Conservation (phyloP, 2,113 vertebrate species). For the Axis porcinus region DNA sequence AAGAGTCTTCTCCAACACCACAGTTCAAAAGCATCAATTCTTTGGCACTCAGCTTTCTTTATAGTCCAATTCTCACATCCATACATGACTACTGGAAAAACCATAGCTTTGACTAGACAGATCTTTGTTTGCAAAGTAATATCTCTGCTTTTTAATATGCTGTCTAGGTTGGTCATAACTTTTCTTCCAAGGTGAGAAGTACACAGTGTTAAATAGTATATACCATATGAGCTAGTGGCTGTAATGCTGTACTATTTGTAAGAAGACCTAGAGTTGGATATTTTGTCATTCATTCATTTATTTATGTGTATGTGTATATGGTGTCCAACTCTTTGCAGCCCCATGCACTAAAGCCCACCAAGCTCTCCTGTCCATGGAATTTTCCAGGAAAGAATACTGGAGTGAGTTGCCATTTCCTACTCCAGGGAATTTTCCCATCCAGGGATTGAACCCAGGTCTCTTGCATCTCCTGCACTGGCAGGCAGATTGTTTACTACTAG, state of each 20-base stretch:
- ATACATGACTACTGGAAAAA: neutral
- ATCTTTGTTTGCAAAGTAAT: neutral
- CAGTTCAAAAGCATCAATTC: neutral
- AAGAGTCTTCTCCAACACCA: neutral
- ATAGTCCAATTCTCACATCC: neutral
- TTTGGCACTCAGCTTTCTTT: neutral
- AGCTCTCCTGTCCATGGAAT: neutral
- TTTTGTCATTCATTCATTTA: neutral
- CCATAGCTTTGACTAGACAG: neutral
- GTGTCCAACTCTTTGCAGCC: neutral
- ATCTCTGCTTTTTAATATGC: neutral
- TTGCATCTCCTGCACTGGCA: neutral
- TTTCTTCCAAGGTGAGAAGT: neutral
- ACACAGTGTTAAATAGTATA: neutral
- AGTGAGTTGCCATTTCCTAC: neutral
- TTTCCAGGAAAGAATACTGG: neutral
- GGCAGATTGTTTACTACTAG: neutral
- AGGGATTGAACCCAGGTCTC: neutral
- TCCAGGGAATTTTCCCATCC: neutral
- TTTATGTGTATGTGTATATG: neutral
- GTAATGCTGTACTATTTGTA: neutral
- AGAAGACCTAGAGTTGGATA: neutral
- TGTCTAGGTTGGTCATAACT: neutral
- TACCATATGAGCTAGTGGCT: neutral
- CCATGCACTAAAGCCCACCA: neutral